These are phyloP conservation scores for Formica exsecta DNA, from an alignment of 1,140 invertebrate genomes.

Conservation along the genomic window DNA sequence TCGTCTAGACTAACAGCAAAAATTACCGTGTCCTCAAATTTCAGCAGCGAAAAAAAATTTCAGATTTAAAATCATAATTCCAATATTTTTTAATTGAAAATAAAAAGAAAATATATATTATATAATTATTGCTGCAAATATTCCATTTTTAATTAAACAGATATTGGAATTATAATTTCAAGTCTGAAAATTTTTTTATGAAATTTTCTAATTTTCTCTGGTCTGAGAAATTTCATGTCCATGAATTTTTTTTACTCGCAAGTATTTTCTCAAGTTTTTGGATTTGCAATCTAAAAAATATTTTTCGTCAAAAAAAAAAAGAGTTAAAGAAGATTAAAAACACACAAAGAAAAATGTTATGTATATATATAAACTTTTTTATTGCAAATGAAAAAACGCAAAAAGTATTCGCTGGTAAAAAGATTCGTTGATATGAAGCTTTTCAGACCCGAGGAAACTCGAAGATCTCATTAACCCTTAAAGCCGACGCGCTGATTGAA, in stretches of 20 bases:
- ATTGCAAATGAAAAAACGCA: no score
- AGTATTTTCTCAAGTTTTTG: no score
- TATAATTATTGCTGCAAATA: no score
- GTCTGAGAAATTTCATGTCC: no score
- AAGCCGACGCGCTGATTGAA: not conserved
- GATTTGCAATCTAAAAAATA: no score
- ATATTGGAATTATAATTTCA: no score
- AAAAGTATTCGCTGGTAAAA: not conserved
- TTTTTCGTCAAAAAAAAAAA: not conserved
- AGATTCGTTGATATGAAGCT: not conserved
- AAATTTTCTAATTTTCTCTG: no score
- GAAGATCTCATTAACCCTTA: conserved; percentile 1
- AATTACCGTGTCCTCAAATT: not conserved
- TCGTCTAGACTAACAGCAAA: conserved; percentile 10
- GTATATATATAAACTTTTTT: not conserved
- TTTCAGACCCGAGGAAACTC: not conserved
- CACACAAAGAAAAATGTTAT: not conserved
- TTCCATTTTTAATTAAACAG: no score
- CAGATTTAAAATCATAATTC: not conserved
- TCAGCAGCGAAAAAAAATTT: conserved; percentile 53
- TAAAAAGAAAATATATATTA: no score
- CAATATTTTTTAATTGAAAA: not conserved
- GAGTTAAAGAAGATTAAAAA: not conserved
- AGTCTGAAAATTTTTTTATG: no score
- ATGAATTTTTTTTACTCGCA: no score